A percentile compares a stretch with the other conserved stretches of the same genome.
Conservation (phyloP, 1,140 invertebrate genomes). For the Mactra quadrangularis region DNA sequence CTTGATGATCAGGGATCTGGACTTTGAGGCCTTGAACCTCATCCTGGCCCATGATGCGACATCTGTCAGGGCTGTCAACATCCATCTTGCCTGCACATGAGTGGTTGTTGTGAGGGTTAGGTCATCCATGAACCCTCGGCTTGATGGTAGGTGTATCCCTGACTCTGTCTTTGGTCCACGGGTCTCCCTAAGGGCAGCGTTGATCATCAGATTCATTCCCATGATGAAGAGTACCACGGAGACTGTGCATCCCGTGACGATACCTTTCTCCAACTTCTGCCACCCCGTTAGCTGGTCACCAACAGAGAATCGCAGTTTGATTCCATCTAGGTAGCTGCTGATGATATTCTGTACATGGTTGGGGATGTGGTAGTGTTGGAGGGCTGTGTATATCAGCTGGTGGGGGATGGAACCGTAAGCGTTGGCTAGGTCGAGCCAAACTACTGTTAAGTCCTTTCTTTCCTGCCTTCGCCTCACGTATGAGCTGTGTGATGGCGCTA, state of each 20-base stretch:
- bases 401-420: constrained; percentile 64
- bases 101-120: constrained; percentile 28
- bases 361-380: constrained; percentile 49
- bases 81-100: too few relatives aligned
- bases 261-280: constrained; percentile 51
- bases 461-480: constrained; percentile 41
- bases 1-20: not conserved
- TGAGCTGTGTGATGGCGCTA: constrained; percentile 25
- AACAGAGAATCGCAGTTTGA: constrained; percentile 41
- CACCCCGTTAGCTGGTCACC: constrained; percentile 19
- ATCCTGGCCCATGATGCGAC: constrained; percentile 26
- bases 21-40: constrained; percentile 33
- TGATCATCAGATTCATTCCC: constrained; percentile 49
- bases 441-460: constrained; percentile 52
- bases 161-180: constrained; percentile 15
- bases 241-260: constrained; percentile 53
- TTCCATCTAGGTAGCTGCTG: constrained; percentile 46
- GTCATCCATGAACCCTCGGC: constrained; percentile 46
- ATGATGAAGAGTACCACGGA: constrained; percentile 43
- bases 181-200: constrained; percentile 9
- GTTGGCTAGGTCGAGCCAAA: constrained; percentile 66
- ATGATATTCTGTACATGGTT: constrained; percentile 37
- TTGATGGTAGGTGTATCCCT: constrained; percentile 31
- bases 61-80: constrained; percentile 4
- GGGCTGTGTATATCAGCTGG: constrained; percentile 40